Percentiles rank a stretch among this genome's conserved stretches.
These are phyloP conservation scores for Brachypodius melanocephalos DNA, from an alignment of 2,113 vertebrate species.

Conservation along the genomic window DNA sequence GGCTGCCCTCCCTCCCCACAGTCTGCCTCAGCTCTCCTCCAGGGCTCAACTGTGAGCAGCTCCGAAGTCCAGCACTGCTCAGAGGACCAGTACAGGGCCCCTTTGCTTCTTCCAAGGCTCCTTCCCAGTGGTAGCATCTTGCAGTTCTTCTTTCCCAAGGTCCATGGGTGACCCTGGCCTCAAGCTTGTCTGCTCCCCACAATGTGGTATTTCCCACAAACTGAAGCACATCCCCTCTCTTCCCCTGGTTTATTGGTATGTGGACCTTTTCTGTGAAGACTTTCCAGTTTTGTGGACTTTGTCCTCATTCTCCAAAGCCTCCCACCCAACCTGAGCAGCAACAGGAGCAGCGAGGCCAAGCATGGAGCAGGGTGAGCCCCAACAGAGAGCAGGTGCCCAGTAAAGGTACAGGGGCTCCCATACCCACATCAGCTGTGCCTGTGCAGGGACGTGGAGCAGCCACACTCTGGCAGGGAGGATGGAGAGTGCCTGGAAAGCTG, in stretches of 20 bases:
- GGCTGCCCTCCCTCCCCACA: background rate
- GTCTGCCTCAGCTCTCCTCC: background rate
- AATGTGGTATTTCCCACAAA: background rate
- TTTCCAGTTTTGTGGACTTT: background rate
- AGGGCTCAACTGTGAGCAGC: background rate
- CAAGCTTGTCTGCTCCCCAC: background rate
- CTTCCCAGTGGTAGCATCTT: background rate
- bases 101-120: background rate
- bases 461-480: rapidly evolving
- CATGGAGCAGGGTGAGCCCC: rapidly evolving
- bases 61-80: background rate
- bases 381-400: background rate
- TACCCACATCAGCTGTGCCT: background rate
- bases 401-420: background rate
- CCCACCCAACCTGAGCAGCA: background rate
- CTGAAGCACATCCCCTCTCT: background rate
- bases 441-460: rapidly evolving
- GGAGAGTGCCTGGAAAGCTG: background rate
- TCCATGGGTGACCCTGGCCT: background rate
- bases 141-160: background rate
- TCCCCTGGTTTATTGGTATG: too few relatives aligned
- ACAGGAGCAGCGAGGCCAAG: rapidly evolving
- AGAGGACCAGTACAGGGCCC: background rate
- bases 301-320: background rate
- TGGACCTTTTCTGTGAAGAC: background rate